Percentiles rank a stretch among this genome's conserved stretches.
Evolutionary conservation across 2,888 invertebrate species (phyloP).

Genomic region (Minunthozetes semirufus): DNA sequence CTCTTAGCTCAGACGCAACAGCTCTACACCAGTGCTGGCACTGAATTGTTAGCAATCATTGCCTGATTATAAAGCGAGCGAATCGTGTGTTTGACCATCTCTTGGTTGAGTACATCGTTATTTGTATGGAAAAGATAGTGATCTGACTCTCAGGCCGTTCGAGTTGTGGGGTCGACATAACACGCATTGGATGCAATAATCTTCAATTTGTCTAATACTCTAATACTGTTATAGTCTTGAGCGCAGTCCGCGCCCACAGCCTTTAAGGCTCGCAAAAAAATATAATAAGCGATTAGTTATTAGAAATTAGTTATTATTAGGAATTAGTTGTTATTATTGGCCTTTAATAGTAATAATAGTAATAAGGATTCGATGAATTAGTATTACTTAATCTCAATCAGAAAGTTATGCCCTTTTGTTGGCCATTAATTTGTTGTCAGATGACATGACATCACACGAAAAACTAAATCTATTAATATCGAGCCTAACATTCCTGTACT

Average conservation of each 20-base stretch:
- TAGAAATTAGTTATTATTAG: not conserved
- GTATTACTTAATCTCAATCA: constrained; percentile 24
- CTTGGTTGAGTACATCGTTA: not conserved
- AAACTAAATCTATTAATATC: constrained; percentile 16
- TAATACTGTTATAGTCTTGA: not conserved
- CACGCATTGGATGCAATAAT: constrained; percentile 3
- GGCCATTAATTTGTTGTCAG: constrained; percentile 6
- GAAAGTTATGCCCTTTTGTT: constrained; percentile 14
- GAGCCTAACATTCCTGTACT: not conserved
- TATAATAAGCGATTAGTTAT: not conserved
- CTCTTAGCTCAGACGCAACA: too few relatives aligned
- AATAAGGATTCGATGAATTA: constrained; percentile 5
- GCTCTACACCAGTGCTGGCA: too few relatives aligned
- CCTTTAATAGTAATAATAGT: not conserved
- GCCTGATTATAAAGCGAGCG: not conserved
- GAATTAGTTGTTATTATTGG: not conserved
- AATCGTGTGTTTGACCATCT: constrained; percentile 25
- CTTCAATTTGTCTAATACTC: constrained; percentile 16
- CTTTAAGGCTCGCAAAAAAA: constrained; percentile 21
- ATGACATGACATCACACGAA: not conserved
- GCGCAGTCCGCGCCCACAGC: constrained; percentile 17
- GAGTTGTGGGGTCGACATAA: constrained; percentile 20
- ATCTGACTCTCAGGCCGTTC: constrained; percentile 25
- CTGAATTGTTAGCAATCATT: too few relatives aligned
- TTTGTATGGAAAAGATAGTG: not conserved